These are phyloP conservation scores for Deilephila elpenor DNA, from an alignment of 2,888 invertebrate species.

Conservation along the genomic window DNA sequence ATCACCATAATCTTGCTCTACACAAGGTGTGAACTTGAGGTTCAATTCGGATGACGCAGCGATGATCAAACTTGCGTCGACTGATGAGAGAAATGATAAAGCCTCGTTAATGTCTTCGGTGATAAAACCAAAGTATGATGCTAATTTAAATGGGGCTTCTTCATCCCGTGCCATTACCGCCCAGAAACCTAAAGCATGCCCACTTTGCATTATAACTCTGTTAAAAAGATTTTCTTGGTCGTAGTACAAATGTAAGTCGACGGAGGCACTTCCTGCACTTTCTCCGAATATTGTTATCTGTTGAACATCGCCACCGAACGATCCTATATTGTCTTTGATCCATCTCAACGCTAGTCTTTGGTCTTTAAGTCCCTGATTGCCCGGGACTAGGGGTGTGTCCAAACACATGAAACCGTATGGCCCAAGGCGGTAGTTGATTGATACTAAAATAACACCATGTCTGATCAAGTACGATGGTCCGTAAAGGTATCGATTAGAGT, in stretches of 20 bases:
- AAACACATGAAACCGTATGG: conserved; percentile 70
- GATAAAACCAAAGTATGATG: conserved; percentile 51
- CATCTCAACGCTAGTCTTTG: conserved; percentile 62
- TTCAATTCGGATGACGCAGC: conserved; percentile 47
- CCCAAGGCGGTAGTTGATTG: conserved; percentile 66
- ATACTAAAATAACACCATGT: conserved; percentile 62
- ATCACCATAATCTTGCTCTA: conserved; percentile 53
- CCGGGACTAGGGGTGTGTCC: conserved; percentile 56
- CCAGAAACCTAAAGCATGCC: conserved; percentile 46
- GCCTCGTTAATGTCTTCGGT: conserved; percentile 53
- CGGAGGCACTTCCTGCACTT: conserved; percentile 61
- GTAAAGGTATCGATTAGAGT: conserved; percentile 46
- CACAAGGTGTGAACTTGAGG: conserved; percentile 50
- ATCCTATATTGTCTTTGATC: conserved; percentile 62
- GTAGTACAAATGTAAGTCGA: conserved; percentile 58
- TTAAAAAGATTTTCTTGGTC: conserved; percentile 57
- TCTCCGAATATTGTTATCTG: conserved; percentile 64
- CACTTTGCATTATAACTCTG: conserved; percentile 64
- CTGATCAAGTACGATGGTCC: conserved; percentile 60
- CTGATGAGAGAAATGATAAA: conserved; percentile 51
- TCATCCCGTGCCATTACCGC: conserved; percentile 45
- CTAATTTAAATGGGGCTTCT: conserved; percentile 50
- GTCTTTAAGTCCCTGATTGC: conserved; percentile 69
- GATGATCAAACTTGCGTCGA: conserved; percentile 52
- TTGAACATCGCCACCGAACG: conserved; percentile 63